Conservation (phyloP, 2,113 vertebrate species). For the Anas platyrhynchos region DNA sequence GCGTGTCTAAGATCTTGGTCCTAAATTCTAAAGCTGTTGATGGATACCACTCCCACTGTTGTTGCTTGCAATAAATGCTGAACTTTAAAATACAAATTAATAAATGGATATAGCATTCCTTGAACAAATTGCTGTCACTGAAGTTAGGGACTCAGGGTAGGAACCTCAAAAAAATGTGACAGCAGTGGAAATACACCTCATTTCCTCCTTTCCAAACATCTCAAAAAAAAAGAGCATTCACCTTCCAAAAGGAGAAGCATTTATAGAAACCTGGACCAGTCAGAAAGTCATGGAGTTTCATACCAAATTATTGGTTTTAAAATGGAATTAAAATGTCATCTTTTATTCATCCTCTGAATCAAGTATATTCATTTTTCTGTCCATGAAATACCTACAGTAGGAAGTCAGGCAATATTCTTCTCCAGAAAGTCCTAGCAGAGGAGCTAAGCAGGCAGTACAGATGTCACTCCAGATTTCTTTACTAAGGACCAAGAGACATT, state of each 20-base stretch:
- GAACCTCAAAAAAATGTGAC: neutral
- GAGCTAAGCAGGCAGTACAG: neutral
- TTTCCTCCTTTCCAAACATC: neutral
- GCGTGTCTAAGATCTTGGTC: neutral
- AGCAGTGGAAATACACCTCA: fast-evolving
- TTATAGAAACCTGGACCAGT: neutral
- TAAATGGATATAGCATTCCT: neutral
- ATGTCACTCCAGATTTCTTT: neutral
- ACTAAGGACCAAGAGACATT: neutral
- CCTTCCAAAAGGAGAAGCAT: neutral
- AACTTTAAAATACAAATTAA: neutral
- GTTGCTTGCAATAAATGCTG: neutral
- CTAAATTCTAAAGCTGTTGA: neutral
- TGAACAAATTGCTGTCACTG: neutral
- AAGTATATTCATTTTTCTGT: neutral
- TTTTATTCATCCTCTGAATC: neutral
- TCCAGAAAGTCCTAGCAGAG: neutral
- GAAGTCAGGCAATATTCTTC: neutral
- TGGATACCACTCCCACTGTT: neutral
- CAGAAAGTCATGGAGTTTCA: neutral
- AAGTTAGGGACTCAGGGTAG: neutral
- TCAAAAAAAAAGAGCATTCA: neutral
- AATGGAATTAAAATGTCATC: neutral
- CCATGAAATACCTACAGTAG: neutral
- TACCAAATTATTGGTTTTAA: neutral